Evolutionary conservation across 2,113 vertebrate genomes (phyloP).

Genomic region (Indicator maculatus): DNA sequence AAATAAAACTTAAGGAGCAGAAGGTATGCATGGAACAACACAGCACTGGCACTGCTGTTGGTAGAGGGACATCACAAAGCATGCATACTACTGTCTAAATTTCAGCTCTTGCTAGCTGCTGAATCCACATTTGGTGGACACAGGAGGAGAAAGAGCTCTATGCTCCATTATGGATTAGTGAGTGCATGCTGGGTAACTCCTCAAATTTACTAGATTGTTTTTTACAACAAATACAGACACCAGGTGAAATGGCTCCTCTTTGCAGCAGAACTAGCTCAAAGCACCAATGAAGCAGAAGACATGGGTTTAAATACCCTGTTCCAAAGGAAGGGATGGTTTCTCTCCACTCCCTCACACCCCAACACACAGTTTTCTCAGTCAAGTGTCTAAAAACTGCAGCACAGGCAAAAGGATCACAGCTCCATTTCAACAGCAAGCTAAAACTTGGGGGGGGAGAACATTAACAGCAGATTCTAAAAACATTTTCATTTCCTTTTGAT

Average conservation of each 20-base stretch:
- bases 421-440: background rate
- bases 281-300: background rate
- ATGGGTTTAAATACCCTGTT: background rate
- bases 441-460: background rate
- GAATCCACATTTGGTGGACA: background rate
- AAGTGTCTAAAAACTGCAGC: background rate
- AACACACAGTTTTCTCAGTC: background rate
- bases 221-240: background rate
- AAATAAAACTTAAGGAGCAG: slow-evolving; percentile 3
- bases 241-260: background rate
- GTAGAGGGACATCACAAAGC: background rate
- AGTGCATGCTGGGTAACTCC: background rate
- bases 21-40: background rate
- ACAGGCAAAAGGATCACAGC: background rate
- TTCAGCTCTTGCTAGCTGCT: background rate
- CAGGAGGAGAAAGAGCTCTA: background rate
- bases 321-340: background rate
- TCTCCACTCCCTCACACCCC: background rate
- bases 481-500: slow-evolving; percentile 56
- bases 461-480: background rate
- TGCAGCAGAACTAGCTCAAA: background rate
- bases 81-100: background rate
- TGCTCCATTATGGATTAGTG: background rate
- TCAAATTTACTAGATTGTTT: background rate
- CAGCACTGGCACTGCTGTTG: background rate